Evolutionary conservation across 2,113 vertebrate genomes (phyloP), one percentile per base, ranked within the genome.

Genomic region (Myrmecobius fasciatus): DNA sequence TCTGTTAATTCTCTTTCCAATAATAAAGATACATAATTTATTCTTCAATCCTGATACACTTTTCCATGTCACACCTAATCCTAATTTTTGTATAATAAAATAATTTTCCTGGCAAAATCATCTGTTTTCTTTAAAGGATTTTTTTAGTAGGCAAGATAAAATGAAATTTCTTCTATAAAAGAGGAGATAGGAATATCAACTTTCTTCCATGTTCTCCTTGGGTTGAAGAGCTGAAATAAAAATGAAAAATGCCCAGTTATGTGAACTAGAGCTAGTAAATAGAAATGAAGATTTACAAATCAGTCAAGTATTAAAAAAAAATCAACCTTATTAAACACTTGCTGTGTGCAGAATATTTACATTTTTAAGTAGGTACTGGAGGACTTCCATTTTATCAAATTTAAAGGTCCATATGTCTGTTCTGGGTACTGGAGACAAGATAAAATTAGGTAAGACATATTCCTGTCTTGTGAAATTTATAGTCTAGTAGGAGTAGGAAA

Each of bases 91-190:
- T 0, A 51, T 56, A 95, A 54, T 54, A 0, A 31, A 91, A 12
- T 51, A 56, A 90, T 92, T 92, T 91, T 26, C 25, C 31, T 89
- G 52, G 60, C 31, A 10, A 91, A 60, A 25, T 48, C 48, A 52
- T 53, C n/a, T 51, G 49, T 51, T 48, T 95, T 89, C 91, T 88
- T 20, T 88, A 48, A 95, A 94, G 91, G 8, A 88, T 12, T 53
- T 91, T 52, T 24, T 94, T 94, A 92, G 31, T 91, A 51, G 90
- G 94, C 95, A 95, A 90, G 3, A 22, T 53, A 52, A 9, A 52
- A 46, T 89, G 24, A 95, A 94, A 90, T 53, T 8, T 25, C 91
- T 28, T 22, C 53, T 14, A 26, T 75, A 56, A 92, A 36, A 95
- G 3, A 95, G 46, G 28, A 90, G 17, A 0, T 53, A 1, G 1